Conservation (phyloP, 2,888 invertebrate genomes). For the Chironomus tentans region DNA sequence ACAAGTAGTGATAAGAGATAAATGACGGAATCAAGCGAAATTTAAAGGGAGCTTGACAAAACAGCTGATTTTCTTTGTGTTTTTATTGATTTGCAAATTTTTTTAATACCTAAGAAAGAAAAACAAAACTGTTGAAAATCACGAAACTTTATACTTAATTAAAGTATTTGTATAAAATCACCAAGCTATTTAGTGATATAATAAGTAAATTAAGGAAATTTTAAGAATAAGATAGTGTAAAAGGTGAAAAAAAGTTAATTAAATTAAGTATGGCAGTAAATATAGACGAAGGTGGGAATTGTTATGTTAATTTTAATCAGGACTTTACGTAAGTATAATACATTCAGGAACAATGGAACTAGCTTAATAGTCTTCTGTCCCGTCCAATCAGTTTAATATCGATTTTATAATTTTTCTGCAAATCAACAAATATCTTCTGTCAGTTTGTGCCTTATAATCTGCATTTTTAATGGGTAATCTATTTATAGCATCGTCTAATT, state of each 20-base stretch:
- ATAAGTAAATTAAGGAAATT: not conserved
- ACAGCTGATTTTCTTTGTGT: not conserved
- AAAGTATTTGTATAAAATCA: not conserved
- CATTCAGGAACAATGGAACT: slow-evolving; percentile 23
- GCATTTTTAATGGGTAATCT: not conserved
- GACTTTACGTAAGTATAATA: slow-evolving; percentile 91
- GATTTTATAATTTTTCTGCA: not conserved
- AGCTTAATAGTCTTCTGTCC: slow-evolving; percentile 7
- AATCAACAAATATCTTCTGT: not conserved
- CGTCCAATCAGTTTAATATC: not conserved
- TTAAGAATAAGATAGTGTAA: not conserved
- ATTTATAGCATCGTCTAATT: not conserved
- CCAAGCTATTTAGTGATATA: not conserved
- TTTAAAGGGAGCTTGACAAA: not conserved
- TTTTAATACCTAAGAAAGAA: no score
- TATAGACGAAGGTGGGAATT: slow-evolving; percentile 59
- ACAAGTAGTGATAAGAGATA: no score
- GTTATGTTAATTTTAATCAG: slow-evolving; percentile 95
- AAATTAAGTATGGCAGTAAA: slow-evolving; percentile 30
- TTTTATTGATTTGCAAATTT: not conserved
- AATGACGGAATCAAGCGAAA: no score
- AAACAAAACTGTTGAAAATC: not conserved
- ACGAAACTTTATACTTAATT: not conserved
- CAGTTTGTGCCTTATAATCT: not conserved
- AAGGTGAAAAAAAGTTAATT: not conserved